Evolutionary conservation across 53 echinoderm and acorn worm species (phyloP), one percentile per base, ranked within the genome.

Genomic region (Mesocentrotus franciscanus): DNA sequence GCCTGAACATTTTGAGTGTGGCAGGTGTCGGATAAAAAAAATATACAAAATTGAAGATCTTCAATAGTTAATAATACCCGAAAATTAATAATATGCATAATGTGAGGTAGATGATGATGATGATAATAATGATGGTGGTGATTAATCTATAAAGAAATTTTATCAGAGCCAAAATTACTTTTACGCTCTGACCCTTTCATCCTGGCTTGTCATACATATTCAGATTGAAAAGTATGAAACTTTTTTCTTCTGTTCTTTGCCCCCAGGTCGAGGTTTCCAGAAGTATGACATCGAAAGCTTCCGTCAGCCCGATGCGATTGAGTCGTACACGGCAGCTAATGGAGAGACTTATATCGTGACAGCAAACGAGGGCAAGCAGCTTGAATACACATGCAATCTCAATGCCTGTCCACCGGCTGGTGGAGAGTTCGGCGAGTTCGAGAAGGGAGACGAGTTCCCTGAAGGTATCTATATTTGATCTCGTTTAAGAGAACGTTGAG

Each of bases 301-400:
- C 92, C 90, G 96, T 18, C 97, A 97, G 34, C 96, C 97, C 26
- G 97, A 97, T 55, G 91, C 96, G 26, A 97, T 97, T 60, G 95
- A 96, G 32, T 95, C 89, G 68, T 95, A 96, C 85, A 95, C 90
- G 83, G 94, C 96, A 20, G 71, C 95, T 10, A 90, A 96, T 22
- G 97, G 97, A 60, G 75, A 83, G 9, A 95, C 95, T 33, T 97
- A 96, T 59, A 90, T 97, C 85, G 39, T 96, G 55, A 97, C 97
- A 17, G 96, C 95, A 4, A 97, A 97, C 89, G 97, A 97, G 81
- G 97, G 97, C 58, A 95, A 96, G 22, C 91, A 94, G 39, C 26
- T 95, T 9, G 95, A 94, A 71, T 97, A 95, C 57, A 74, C 90
- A 30, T 94, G 60, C 36, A 93, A 91, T 6, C 68, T 93, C 26